Percentiles rank a stretch among this genome's conserved stretches.
These are phyloP conservation scores for Hypomecis atomaria DNA, from an alignment of 2,888 invertebrate genomes.

Conservation along the genomic window DNA sequence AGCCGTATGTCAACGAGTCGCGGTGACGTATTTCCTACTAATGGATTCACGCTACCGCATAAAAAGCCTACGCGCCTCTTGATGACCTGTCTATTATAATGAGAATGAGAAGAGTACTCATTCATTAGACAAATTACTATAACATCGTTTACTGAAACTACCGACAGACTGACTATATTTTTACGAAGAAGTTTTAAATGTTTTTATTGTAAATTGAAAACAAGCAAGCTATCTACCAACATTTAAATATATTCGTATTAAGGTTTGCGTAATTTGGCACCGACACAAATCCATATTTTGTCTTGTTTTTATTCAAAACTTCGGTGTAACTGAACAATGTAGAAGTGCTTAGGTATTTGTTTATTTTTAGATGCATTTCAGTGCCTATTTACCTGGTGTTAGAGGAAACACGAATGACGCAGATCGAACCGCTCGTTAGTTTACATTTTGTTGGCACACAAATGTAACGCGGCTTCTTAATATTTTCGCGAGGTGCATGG, in stretches of 20 bases:
- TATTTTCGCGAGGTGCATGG: slow-evolving; percentile 49
- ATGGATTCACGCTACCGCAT: slow-evolving; percentile 50
- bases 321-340: slow-evolving; percentile 20
- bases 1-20: slow-evolving; percentile 46
- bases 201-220: not conserved
- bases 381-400: slow-evolving; percentile 42
- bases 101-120: slow-evolving; percentile 29
- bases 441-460: slow-evolving; percentile 50
- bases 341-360: slow-evolving; percentile 20
- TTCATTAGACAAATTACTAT: slow-evolving; percentile 28
- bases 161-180: not conserved
- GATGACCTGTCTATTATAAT: slow-evolving; percentile 50
- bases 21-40: slow-evolving; percentile 53
- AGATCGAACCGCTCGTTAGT: slow-evolving; percentile 51
- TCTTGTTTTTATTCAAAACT: slow-evolving; percentile 5
- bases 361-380: slow-evolving; percentile 23
- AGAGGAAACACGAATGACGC: slow-evolving; percentile 48
- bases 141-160: slow-evolving; percentile 18
- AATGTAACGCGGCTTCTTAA: slow-evolving; percentile 52
- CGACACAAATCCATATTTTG: slow-evolving; percentile 2
- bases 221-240: not conserved
- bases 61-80: slow-evolving; percentile 45
- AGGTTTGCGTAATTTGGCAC: slow-evolving; percentile 6
- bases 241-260: not conserved
- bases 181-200: not conserved